Conservation (phyloP, 2,797 vertebrate genomes). For the Acanthopagrus latus region DNA sequence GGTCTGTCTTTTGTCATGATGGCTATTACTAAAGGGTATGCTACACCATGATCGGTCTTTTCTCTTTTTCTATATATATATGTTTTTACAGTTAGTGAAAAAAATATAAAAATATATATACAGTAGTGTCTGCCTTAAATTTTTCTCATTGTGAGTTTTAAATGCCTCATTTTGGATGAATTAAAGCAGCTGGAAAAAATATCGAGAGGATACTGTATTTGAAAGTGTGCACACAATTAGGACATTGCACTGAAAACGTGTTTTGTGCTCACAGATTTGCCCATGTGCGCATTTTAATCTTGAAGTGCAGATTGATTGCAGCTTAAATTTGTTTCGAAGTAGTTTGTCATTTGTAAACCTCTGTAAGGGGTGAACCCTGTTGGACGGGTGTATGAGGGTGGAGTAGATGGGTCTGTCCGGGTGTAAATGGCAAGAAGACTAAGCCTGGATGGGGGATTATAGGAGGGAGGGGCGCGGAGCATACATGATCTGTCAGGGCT, state of each 20-base stretch:
- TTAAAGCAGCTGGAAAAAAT: background rate
- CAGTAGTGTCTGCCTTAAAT: background rate
- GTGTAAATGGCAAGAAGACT: conserved; percentile 74
- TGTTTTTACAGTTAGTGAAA: no score
- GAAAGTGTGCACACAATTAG: background rate
- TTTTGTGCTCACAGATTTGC: background rate
- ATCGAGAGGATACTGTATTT: background rate
- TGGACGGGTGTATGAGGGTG: conserved; percentile 29
- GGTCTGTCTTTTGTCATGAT: background rate
- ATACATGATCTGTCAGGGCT: conserved; percentile 87
- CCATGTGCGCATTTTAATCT: background rate
- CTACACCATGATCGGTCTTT: background rate
- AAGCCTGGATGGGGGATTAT: conserved; percentile 86
- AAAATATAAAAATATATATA: background rate
- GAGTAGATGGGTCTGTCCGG: conserved; percentile 46
- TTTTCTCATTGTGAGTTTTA: background rate
- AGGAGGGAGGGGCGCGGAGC: conserved; percentile 83
- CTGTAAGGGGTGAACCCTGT: background rate
- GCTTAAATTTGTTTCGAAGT: conserved; percentile 8
- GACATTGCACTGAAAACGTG: background rate
- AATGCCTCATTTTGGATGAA: background rate
- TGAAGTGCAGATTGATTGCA: conserved; percentile 21
- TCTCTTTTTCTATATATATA: no score
- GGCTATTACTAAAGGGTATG: background rate
- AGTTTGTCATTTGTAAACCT: conserved; percentile 31